Evolutionary conservation across 2,113 vertebrate species (phyloP).

Genomic region (Rhea pennata): DNA sequence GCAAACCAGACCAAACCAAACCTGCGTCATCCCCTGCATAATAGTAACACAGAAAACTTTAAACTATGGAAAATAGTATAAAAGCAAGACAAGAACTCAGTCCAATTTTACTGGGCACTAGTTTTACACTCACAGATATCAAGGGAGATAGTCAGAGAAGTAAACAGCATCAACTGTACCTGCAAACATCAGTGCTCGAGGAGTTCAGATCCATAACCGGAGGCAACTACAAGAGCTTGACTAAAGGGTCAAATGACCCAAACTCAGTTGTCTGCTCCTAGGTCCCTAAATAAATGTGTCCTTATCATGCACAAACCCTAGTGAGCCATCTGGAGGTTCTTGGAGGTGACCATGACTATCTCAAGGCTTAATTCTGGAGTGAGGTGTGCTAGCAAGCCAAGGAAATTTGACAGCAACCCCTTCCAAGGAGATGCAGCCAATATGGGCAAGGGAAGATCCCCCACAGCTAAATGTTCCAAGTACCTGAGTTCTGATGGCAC

Average conservation of each 20-base stretch:
- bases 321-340: not conserved
- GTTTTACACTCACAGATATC: not conserved
- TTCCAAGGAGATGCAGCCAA: not conserved
- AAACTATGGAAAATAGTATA: not conserved
- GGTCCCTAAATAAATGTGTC: not conserved
- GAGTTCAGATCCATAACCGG: not conserved
- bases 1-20: not conserved
- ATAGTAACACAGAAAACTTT: not conserved
- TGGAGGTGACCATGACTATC: not conserved
- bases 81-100: not conserved
- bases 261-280: not conserved
- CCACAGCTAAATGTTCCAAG: not conserved
- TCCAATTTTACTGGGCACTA: not conserved
- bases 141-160: not conserved
- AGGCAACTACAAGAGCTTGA: not conserved
- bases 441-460: not conserved
- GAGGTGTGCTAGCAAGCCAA: not conserved
- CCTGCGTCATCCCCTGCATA: fast-evolving
- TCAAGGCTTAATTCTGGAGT: not conserved
- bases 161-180: not conserved
- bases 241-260: not conserved
- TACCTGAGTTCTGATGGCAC: conserved; percentile 87
- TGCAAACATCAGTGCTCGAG: not conserved
- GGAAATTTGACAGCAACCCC: not conserved
- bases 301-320: not conserved